These are phyloP conservation scores for Aphyosemion australe DNA, from an alignment of 2,113 vertebrate species.

Conservation along the genomic window DNA sequence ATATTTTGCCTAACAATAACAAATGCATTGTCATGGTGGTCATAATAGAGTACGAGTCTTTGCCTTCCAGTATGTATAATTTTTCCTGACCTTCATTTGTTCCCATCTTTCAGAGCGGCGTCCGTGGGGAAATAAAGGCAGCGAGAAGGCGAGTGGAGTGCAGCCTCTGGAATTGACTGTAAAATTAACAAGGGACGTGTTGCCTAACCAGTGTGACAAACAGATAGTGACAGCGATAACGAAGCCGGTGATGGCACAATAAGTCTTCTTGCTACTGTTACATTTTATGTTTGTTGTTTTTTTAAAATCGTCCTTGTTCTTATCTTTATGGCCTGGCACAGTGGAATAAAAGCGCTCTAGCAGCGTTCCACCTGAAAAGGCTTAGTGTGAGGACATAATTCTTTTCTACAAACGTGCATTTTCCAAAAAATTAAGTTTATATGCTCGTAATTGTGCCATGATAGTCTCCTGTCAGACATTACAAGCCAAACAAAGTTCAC, in stretches of 20 bases:
- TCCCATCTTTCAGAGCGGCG: constrained; percentile 40
- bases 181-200: constrained; percentile 46
- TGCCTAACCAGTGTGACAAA: constrained; percentile 63
- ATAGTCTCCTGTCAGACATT: constrained; percentile 29
- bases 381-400: background rate
- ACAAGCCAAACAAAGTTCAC: constrained; percentile 18
- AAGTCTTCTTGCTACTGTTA: constrained; percentile 12
- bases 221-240: constrained; percentile 63
- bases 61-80: constrained; percentile 24
- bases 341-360: background rate
- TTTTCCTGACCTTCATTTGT: constrained; percentile 68
- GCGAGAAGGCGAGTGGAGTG: constrained; percentile 33
- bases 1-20: constrained; percentile 15
- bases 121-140: constrained; percentile 55
- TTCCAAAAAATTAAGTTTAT: background rate
- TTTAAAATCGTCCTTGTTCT: background rate
- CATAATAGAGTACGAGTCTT: constrained; percentile 36
- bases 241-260: constrained; percentile 47
- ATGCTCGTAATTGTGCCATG: constrained; percentile 21
- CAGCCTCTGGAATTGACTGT: constrained; percentile 47
- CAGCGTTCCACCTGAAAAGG: background rate
- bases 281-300: background rate
- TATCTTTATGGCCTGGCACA: background rate
- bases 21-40: constrained; percentile 20
- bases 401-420: background rate